A percentile compares a stretch with the other conserved stretches of the same genome.
Conservation (phyloP, 2,888 invertebrate species). For the Psylliodes chrysocephalus region DNA sequence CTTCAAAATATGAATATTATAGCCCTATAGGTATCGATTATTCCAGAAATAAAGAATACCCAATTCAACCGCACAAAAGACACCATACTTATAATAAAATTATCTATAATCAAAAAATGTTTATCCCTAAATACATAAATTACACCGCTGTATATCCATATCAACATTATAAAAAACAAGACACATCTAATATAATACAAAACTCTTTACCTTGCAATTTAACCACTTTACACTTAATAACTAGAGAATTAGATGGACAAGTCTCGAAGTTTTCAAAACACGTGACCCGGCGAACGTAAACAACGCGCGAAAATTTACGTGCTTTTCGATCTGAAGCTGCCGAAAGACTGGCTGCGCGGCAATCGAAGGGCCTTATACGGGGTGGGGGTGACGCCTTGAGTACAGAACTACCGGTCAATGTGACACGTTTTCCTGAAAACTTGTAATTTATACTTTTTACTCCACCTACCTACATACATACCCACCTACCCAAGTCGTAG, state of each 20-base stretch:
- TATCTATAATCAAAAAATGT: not conserved
- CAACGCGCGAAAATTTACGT: slow-evolving; percentile 43
- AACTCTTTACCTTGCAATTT: not conserved
- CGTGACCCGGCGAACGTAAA: slow-evolving; percentile 38
- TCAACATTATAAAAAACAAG: not conserved
- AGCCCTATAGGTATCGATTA: not conserved
- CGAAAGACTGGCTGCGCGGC: slow-evolving; percentile 59
- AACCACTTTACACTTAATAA: slow-evolving; percentile 8
- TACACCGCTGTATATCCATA: not conserved
- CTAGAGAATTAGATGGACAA: slow-evolving; percentile 33
- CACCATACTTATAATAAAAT: not conserved
- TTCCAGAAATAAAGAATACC: not conserved
- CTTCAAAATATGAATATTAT: no score
- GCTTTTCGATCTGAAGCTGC: slow-evolving; percentile 56
- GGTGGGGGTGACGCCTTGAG: slow-evolving; percentile 59
- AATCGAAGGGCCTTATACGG: slow-evolving; percentile 54
- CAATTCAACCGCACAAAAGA: not conserved
- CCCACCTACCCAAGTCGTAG: not conserved
- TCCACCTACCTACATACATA: no score
- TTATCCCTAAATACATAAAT: not conserved
- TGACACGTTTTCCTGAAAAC: slow-evolving; percentile 53
- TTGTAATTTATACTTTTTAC: slow-evolving; percentile 22
- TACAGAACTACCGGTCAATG: slow-evolving; percentile 55
- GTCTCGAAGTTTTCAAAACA: slow-evolving; percentile 35
- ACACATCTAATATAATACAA: not conserved